Conservation (phyloP, 2,888 invertebrate species). For the Hartigia nigra region DNA sequence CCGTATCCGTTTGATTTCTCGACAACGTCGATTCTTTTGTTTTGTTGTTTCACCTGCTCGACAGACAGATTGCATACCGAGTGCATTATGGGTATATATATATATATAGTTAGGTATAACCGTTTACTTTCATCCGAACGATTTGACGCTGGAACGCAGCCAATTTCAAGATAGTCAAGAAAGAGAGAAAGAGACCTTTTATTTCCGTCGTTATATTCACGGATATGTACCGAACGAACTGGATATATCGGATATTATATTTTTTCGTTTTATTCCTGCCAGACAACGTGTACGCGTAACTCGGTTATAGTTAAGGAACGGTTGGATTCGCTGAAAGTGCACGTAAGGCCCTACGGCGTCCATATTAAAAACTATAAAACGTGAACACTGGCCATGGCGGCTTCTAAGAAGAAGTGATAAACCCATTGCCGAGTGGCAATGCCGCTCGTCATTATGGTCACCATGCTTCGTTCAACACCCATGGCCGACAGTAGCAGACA, state of each 20-base stretch:
- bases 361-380: conserved; percentile 1
- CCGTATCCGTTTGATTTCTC: neutral
- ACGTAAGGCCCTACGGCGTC: neutral
- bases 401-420: conserved; percentile 44
- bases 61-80: neutral
- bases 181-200: conserved; percentile 10
- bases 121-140: conserved; percentile 29
- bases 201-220: conserved; percentile 31
- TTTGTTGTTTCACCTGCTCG: neutral
- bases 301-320: neutral
- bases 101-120: neutral
- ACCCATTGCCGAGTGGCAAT: conserved; percentile 41
- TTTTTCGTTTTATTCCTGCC: neutral
- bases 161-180: conserved; percentile 22
- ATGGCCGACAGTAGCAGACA: conserved; percentile 54
- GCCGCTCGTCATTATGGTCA: conserved; percentile 43
- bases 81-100: neutral
- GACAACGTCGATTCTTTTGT: neutral
- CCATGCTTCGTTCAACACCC: conserved; percentile 34
- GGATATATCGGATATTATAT: neutral
- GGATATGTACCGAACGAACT: conserved; percentile 5
- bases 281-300: neutral
- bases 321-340: neutral
- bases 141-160: conserved; percentile 28
- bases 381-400: conserved; percentile 1